These are phyloP conservation scores for Gracilinanus agilis DNA, from an alignment of 2,113 vertebrate species.

Conservation along the genomic window DNA sequence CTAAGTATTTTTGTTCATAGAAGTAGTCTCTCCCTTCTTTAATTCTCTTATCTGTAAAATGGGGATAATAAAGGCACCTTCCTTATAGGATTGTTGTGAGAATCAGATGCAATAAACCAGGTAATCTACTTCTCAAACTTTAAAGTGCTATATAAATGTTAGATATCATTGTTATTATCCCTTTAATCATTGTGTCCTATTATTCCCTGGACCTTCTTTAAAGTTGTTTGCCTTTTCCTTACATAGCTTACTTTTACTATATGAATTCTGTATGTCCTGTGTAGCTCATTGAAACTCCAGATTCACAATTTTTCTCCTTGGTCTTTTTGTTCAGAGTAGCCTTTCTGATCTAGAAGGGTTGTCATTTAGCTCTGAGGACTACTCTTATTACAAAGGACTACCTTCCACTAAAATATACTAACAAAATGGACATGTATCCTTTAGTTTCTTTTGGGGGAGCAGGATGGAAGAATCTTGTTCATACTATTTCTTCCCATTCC, in stretches of 20 bases:
- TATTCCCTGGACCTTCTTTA: neutral
- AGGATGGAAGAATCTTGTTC: neutral
- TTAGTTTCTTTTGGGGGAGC: neutral
- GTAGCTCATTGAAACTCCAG: neutral
- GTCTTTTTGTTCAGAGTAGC: conserved; percentile 6
- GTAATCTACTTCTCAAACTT: neutral
- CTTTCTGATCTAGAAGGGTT: conserved; percentile 20
- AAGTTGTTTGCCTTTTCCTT: neutral
- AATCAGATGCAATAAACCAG: neutral
- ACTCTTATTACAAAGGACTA: neutral
- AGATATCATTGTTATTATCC: neutral
- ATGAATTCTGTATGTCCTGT: neutral
- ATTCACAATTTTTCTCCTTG: neutral
- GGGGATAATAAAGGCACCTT: neutral
- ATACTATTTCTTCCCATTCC: neutral
- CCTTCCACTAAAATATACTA: neutral
- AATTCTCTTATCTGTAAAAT: neutral
- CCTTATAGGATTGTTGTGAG: neutral
- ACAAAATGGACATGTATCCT: neutral
- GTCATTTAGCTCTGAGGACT: neutral
- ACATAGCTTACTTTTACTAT: neutral
- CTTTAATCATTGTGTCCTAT: neutral
- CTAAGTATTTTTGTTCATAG: conserved; percentile 12
- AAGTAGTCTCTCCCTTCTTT: neutral
- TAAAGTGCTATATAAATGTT: neutral